Percentiles rank a stretch among this genome's conserved stretches.
phyloP scores from a whole-genome alignment of 2,797 vertebrate genomes.

The Lycodopsis pacificus region DNA sequence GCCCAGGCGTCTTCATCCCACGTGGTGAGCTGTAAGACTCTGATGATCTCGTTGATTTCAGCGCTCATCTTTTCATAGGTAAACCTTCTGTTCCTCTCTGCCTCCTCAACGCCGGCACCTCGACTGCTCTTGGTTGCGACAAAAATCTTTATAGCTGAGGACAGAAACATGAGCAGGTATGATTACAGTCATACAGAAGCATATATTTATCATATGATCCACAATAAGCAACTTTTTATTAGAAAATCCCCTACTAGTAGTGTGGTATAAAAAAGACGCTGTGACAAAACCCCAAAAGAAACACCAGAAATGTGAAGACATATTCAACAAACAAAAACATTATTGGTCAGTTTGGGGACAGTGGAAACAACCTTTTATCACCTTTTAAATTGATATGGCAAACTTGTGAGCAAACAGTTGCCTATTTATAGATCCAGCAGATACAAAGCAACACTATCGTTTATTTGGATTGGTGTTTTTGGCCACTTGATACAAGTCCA shows the following conservation, averaged over 20 bases:
- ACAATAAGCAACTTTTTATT: not conserved
- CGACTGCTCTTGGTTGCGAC: conserved; percentile 95
- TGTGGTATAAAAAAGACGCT: not conserved
- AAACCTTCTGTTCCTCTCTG: conserved; percentile 95
- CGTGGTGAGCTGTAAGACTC: conserved; percentile 96
- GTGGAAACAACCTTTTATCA: not conserved
- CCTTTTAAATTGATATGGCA: not conserved
- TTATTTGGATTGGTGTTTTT: not conserved
- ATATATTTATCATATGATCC: not conserved
- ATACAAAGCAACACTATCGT: not conserved
- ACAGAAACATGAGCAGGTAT: conserved; percentile 23
- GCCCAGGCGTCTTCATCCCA: conserved; percentile 99
- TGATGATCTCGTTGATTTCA: conserved; percentile 97
- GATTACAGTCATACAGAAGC: not conserved
- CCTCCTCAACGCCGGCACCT: conserved; percentile 95
- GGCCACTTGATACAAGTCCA: not conserved
- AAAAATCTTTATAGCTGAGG: conserved; percentile 96
- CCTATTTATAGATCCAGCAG: not conserved
- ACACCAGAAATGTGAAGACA: not conserved
- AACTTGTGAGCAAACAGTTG: not conserved
- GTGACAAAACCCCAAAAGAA: not conserved
- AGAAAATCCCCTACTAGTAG: not conserved
- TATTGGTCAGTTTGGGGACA: not conserved
- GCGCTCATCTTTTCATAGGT: conserved; percentile 98
- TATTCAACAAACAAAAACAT: not conserved